phyloP scores from a whole-genome alignment of 2,888 invertebrate species.

The Phyllotreta cruciferae region DNA sequence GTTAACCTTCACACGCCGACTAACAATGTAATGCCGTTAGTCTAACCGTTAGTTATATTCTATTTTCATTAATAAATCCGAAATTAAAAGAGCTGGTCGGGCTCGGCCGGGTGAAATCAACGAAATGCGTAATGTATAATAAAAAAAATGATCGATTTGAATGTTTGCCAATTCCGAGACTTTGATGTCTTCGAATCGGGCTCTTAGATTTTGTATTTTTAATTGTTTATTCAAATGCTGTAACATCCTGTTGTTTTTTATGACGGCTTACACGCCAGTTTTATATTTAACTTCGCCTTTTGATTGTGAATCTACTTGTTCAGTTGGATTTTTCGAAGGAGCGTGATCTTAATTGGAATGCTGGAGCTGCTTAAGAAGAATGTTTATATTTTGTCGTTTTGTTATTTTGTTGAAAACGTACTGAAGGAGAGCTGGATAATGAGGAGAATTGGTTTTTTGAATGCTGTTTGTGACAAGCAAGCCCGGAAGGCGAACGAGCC shows the following conservation, averaged over 20 bases:
- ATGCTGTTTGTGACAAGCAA: too few species aligned
- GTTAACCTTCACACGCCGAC: constrained; percentile 27
- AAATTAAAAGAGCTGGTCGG: constrained; percentile 19
- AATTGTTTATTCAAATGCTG: constrained; percentile 44
- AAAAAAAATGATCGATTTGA: constrained; percentile 18
- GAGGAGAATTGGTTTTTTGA: too few species aligned
- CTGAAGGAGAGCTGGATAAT: too few species aligned
- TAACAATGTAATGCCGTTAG: constrained; percentile 29
- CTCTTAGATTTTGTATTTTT: constrained; percentile 37
- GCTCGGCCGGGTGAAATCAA: constrained; percentile 7
- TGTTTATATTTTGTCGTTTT: too few species aligned
- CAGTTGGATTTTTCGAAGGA: too few species aligned
- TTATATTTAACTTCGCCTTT: constrained; percentile 25
- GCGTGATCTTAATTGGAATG: too few species aligned
- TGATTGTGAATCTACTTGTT: too few species aligned
- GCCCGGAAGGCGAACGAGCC: too few species aligned
- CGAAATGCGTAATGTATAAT: constrained; percentile 6
- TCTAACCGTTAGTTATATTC: constrained; percentile 28
- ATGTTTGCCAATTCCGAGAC: constrained; percentile 18
- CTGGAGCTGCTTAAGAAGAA: too few species aligned
- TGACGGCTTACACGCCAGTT: constrained; percentile 38
- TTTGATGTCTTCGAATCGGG: constrained; percentile 20
- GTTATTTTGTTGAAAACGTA: too few species aligned
- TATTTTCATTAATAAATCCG: constrained; percentile 27
- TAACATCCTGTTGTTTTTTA: constrained; percentile 43